Evolutionary conservation across 2,797 vertebrate genomes (phyloP), one percentile per base, ranked within the genome.

Genomic region (Hydrolagus colliei): DNA sequence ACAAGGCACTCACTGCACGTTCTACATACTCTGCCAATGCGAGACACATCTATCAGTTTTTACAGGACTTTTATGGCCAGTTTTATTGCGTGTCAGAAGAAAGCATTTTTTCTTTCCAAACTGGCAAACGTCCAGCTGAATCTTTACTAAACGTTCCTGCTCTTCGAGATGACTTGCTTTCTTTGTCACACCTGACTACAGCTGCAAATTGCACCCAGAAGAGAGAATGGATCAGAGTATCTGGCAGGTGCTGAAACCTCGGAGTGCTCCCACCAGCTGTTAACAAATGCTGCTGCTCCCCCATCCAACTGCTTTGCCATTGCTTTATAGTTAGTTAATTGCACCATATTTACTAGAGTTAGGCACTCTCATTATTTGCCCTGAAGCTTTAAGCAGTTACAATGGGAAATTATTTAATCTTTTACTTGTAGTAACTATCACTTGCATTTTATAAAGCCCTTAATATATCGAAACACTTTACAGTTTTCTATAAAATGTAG

Each of bases 1-100:
- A 52, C 41, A 52, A 52, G 41, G 41, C 41, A 7, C 11, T 2
- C 18, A 63, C 3, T 14, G 1, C 18, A 63, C 10, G 1, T 27
- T 79, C 10, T 63, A 35, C 11, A 63, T 63, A 9, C 13, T 63
- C n/a, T 63, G 61, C 22, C 16, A 7, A 52, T 62, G 61, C 63
- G 18, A 63, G 76, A 61, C 61, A 59, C 76, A 63, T n/a, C 76
- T 63, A 63, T 79, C 61, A 79, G 63, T 22, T 63, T 79, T 79
- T 79, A 79, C 61, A 63, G 76, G 20, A 27, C 61, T 22, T 79
- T 79, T 79, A 63, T 62, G 61, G 4, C 76, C 27, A 0, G n/a
- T 63, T 79, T 79, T 79, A 79, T 61, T 63, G 75, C n/a, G 41
- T 77, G 75, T 20, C 75, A 61, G 52, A 77, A 77, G 75, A 77